Evolutionary conservation across 1,140 invertebrate species (phyloP), one percentile per base, ranked within the genome.

Genomic region (Ooceraea biroi): DNA sequence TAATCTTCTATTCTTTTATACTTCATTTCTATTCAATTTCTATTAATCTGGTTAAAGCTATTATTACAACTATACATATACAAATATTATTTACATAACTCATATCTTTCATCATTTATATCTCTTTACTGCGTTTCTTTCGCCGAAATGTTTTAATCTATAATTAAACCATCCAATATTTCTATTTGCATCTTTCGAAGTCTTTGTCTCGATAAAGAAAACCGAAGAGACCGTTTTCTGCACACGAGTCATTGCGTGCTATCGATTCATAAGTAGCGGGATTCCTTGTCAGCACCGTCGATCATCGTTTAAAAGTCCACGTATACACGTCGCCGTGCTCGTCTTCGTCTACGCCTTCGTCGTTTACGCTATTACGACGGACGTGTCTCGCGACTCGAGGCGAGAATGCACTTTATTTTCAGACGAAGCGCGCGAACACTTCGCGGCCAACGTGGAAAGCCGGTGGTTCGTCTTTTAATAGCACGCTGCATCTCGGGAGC

Each of bases 381-480:
- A 55, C 55, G 74, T 25, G 66, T 78, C 25, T 36, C 50, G 36
- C 19, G 50, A 44, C 60, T 71, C 77, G 36, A 58, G 71, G 74
- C 84, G 87, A 85, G 90, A 84, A 85, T 71, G 84, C 87, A 90
- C 88, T 91, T 92, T 92, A 92, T 92, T 92, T 91, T 92, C 85
- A 89, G 88, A 90, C 88, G 87, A 86, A 85, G 61, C 85, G 85
- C 83, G 83, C 85, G 60, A 90, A 91, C 89, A 85, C 88, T 88
- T 88, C 86, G 86, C 86, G 78, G 85, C 90, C 86, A 91, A 91
- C 88, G 85, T 91, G 88, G 85, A 89, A 90, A 91, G 80, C 80
- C 85, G 73, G 87, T 89, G 88, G 85, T 91, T 90, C 90, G 86
- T 86, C 91, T 92, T 92, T 91, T 91, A 92, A 92, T 92, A 92